Conservation (phyloP, 64 coral and sea anemone species). For the Trachythela sp. region DNA sequence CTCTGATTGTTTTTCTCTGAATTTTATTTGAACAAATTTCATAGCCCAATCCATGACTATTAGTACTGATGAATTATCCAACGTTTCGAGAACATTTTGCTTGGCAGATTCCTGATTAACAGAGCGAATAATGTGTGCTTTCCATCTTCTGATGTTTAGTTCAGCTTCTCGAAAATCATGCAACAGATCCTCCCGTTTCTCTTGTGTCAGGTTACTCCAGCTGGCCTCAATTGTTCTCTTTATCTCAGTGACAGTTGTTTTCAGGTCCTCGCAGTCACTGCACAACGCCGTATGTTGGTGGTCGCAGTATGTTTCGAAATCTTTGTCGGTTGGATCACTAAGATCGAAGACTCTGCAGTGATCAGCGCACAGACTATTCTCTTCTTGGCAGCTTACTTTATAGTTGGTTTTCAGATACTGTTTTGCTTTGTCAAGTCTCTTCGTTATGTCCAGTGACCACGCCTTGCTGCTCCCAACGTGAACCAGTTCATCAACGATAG, state of each 20-base stretch:
- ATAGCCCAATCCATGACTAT: too few species aligned
- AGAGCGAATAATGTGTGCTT: background rate
- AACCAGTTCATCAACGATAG: too few species aligned
- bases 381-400: too few species aligned
- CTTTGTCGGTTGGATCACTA: background rate
- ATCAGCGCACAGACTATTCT: too few species aligned
- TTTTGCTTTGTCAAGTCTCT: too few species aligned
- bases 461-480: too few species aligned
- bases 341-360: background rate
- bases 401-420: too few species aligned
- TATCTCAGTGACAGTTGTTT: background rate
- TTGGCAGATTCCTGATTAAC: too few species aligned
- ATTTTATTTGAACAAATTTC: background rate
- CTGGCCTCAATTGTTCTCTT: background rate
- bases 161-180: constrained; percentile 17
- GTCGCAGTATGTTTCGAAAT: background rate
- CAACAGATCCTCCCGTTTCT: background rate
- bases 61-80: too few species aligned
- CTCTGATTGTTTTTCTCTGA: too few species aligned
- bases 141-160: background rate
- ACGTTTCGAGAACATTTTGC: background rate
- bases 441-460: too few species aligned
- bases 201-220: background rate
- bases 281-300: background rate
- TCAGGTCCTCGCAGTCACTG: constrained; percentile 13